Conservation (phyloP, 2,113 vertebrate species). For the Orycteropus afer region DNA sequence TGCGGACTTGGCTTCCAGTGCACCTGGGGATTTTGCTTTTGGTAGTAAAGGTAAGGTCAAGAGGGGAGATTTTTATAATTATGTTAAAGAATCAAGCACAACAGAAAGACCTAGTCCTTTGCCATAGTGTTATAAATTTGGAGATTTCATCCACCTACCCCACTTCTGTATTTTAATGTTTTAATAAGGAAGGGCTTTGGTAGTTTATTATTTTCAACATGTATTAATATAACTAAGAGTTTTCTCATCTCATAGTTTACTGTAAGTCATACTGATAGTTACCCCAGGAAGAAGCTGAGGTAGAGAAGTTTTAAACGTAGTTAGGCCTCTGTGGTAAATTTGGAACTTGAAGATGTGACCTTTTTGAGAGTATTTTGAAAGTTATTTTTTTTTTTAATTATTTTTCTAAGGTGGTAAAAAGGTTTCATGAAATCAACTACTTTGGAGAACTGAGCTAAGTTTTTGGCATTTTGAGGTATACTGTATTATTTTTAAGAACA, state of each 20-base stretch:
- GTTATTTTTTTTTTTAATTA: too few relatives aligned
- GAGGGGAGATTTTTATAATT: not conserved
- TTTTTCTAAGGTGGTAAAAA: slow-evolving; percentile 1
- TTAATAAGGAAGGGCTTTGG: slow-evolving; percentile 20
- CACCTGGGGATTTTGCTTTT: slow-evolving; percentile 92
- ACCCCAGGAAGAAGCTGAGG: not conserved
- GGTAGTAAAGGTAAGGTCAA: slow-evolving; percentile 89
- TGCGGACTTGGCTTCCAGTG: slow-evolving; percentile 93
- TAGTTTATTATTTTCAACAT: not conserved
- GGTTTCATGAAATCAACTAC: not conserved
- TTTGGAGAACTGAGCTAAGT: not conserved
- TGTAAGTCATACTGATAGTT: not conserved
- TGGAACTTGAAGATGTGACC: not conserved
- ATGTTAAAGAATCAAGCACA: not conserved
- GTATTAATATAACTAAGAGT: slow-evolving; percentile 12
- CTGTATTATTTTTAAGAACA: not conserved
- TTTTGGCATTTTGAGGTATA: not conserved
- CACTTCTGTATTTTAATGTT: not conserved
- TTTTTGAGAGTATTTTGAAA: not conserved
- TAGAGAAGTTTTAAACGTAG: not conserved
- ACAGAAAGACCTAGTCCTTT: not conserved
- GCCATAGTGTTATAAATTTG: not conserved
- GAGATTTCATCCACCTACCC: not conserved
- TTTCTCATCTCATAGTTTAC: slow-evolving; percentile 24
- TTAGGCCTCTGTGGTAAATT: not conserved